A percentile compares a stretch with the other conserved stretches of the same genome.
These are phyloP conservation scores for Palythoa heliodiscus DNA, from an alignment of 92 coral and sea anemone genomes.

Conservation along the genomic window DNA sequence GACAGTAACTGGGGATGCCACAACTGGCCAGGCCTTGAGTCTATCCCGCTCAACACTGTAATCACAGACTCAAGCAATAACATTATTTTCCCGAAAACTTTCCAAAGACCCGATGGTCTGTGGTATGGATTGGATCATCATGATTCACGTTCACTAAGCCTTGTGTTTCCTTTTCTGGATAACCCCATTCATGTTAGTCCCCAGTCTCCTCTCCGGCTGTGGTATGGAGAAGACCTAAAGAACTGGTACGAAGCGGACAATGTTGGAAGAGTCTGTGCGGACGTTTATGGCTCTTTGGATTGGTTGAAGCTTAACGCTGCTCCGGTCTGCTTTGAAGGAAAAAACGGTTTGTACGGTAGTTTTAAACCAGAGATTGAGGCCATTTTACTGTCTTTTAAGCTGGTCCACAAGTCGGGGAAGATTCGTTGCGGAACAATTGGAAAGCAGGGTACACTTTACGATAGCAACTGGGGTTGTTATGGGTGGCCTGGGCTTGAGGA, in stretches of 20 bases:
- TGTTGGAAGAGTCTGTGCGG: constrained; percentile 71
- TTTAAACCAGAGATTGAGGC: constrained; percentile 3
- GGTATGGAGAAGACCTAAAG: constrained; percentile 75
- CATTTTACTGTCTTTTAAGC: constrained; percentile 10
- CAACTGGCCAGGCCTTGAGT: neutral
- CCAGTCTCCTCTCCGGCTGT: constrained; percentile 24
- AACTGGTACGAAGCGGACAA: constrained; percentile 51
- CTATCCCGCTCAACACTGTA: neutral
- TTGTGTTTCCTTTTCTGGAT: neutral
- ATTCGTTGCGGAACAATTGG: constrained; percentile 13
- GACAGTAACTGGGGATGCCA: constrained; percentile 1
- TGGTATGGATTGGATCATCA: constrained; percentile 7
- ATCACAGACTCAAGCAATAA: neutral
- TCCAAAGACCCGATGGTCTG: neutral
- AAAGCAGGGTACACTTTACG: neutral
- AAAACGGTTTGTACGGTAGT: neutral
- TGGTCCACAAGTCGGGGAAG: constrained; percentile 11
- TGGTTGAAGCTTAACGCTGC: constrained; percentile 12
- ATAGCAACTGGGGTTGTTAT: constrained; percentile 17
- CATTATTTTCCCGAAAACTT: neutral
- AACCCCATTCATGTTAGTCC: constrained; percentile 15
- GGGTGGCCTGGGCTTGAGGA: neutral
- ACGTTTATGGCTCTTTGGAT: constrained; percentile 60
- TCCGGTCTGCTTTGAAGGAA: neutral
- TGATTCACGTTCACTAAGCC: neutral